A percentile compares a stretch with the other conserved stretches of the same genome.
Evolutionary conservation across 2,888 invertebrate genomes (phyloP).

Genomic region (Lasioglossum vierecki): DNA sequence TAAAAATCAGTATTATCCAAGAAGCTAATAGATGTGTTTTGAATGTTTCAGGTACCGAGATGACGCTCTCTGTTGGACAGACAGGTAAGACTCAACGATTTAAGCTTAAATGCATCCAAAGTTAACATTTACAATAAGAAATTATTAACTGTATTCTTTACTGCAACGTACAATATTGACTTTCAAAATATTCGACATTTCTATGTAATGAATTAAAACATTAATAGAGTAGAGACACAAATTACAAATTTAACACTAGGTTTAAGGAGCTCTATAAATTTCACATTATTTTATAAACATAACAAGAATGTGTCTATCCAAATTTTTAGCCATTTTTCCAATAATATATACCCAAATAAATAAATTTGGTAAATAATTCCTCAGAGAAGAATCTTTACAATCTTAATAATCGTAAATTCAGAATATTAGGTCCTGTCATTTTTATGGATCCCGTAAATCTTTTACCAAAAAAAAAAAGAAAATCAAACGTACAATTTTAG

Average conservation of each 20-base stretch:
- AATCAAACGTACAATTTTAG: no score
- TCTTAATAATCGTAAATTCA: no score
- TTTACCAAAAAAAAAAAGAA: no score
- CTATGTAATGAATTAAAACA: background rate
- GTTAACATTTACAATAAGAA: background rate
- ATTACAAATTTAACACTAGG: background rate
- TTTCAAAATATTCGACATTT: background rate
- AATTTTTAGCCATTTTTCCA: no score
- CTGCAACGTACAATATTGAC: background rate
- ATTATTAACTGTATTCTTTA: background rate
- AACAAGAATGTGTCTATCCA: no score
- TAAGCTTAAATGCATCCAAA: background rate
- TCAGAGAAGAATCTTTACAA: no score
- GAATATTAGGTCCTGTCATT: no score
- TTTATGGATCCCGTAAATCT: no score
- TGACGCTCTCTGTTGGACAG: slow-evolving; percentile 94
- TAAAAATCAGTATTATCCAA: slow-evolving; percentile 49
- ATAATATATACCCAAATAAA: no score
- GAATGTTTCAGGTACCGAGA: slow-evolving; percentile 91
- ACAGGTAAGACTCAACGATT: slow-evolving; percentile 87
- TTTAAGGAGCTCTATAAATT: no score
- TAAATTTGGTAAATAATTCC: no score
- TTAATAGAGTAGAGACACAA: background rate
- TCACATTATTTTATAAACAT: no score
- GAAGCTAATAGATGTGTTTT: slow-evolving; percentile 67